Evolutionary conservation across 37 sponge, comb jelly and placozoan genomes (phyloP).

Genomic region (Mnemiopsis leidyi): DNA sequence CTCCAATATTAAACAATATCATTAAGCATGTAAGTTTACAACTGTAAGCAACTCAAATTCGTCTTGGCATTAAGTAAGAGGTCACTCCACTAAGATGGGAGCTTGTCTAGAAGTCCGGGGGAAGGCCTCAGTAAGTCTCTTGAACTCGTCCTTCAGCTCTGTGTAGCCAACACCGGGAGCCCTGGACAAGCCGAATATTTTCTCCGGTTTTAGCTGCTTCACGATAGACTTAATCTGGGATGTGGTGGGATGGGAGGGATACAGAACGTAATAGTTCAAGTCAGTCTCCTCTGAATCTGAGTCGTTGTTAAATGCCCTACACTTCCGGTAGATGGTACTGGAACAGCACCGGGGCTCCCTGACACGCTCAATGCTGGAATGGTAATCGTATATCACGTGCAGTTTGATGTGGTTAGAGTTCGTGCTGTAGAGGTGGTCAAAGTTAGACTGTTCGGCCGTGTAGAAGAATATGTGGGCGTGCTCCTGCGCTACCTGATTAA

Average conservation of each 20-base stretch:
- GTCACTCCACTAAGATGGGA: not conserved
- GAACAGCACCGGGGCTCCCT: not conserved
- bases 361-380: slow-evolving; percentile 21
- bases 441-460: slow-evolving; percentile 9
- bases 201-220: slow-evolving; percentile 16
- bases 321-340: not conserved
- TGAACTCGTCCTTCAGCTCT: slow-evolving; percentile 35
- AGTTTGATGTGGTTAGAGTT: slow-evolving; percentile 22
- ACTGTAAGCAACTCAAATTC: no score
- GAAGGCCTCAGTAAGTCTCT: slow-evolving; percentile 23
- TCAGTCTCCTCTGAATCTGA: not conserved
- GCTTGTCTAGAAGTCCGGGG: not conserved
- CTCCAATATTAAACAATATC: no score
- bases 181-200: slow-evolving; percentile 38
- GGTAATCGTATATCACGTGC: slow-evolving; percentile 36
- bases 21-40: no score
- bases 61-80: no score
- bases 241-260: slow-evolving; percentile 32
- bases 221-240: slow-evolving; percentile 19
- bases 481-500: not conserved
- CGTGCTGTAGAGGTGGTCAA: not conserved
- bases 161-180: slow-evolving; percentile 35
- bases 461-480: slow-evolving; percentile 19
- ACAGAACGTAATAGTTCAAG: slow-evolving; percentile 3
- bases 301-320: not conserved